A percentile compares a stretch with the other conserved stretches of the same genome.
Evolutionary conservation across 2,113 vertebrate genomes (phyloP).

Genomic region (Sardina pilchardus): DNA sequence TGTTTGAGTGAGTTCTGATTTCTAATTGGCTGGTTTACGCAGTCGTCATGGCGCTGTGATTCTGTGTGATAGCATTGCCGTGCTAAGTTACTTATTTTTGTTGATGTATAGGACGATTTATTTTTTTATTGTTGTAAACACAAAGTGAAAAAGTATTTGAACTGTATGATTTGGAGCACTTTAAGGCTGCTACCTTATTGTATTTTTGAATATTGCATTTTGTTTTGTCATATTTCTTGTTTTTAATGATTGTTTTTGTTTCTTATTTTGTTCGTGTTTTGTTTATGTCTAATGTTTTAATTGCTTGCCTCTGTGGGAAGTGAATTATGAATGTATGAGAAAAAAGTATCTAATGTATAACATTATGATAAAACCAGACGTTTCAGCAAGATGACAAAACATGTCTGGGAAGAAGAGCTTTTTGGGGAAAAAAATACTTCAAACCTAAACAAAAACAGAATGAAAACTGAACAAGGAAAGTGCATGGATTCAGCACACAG

Average conservation of each 20-base stretch:
- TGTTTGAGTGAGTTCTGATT: constrained; percentile 21
- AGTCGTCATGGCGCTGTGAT: constrained; percentile 35
- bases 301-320: constrained; percentile 48
- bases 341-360: constrained; percentile 44
- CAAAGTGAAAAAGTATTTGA: constrained; percentile 56
- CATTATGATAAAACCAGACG: constrained; percentile 18
- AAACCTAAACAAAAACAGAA: constrained; percentile 18
- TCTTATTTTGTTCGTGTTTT: constrained; percentile 21
- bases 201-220: constrained; percentile 29
- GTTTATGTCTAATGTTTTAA: constrained; percentile 16
- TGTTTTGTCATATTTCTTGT: constrained; percentile 13
- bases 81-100: constrained; percentile 28
- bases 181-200: constrained; percentile 58
- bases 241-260: constrained; percentile 22
- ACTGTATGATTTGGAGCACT: constrained; percentile 56
- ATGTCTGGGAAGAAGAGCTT: constrained; percentile 22
- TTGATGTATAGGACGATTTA: constrained; percentile 47
- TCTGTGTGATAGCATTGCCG: constrained; percentile 22
- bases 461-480: constrained; percentile 18
- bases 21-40: constrained; percentile 34
- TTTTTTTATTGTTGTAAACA: constrained; percentile 53
- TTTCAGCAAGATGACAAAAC: constrained; percentile 17
- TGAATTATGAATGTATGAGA: constrained; percentile 58
- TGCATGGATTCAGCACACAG: constrained; percentile 27
- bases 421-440: background rate